Percentiles rank a stretch among this genome's conserved stretches.
phyloP scores from a whole-genome alignment of 2,113 vertebrate species.

The Rhinoptilus africanus region DNA sequence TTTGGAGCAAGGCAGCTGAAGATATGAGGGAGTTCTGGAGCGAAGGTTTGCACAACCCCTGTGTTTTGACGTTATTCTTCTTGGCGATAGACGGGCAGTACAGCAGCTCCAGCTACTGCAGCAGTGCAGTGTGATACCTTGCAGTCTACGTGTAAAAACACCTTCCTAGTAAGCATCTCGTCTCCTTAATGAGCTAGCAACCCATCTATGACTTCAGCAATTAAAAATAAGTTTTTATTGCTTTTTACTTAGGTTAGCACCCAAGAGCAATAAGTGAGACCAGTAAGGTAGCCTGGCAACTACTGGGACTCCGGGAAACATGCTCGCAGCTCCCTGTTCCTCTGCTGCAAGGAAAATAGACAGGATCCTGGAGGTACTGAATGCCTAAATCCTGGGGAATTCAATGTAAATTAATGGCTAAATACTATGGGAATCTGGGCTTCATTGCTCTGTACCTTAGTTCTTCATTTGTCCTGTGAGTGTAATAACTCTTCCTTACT shows the following conservation, averaged over 20 bases:
- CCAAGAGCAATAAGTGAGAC: not conserved
- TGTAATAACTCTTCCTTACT: not conserved
- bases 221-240: not conserved
- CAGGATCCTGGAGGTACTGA: not conserved
- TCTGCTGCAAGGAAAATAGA: not conserved
- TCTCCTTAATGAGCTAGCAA: not conserved
- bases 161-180: not conserved
- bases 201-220: not conserved
- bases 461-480: not conserved
- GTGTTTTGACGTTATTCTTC: not conserved
- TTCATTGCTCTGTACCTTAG: not conserved
- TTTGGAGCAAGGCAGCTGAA: not conserved
- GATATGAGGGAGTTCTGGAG: not conserved
- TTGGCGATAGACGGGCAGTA: not conserved
- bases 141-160: not conserved
- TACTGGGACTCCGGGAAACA: not conserved
- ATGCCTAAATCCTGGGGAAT: not conserved
- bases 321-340: not conserved
- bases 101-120: not conserved
- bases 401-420: not conserved
- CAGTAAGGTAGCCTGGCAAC: not conserved
- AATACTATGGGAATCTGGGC: not conserved
- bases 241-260: not conserved
- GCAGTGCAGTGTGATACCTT: not conserved
- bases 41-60: accelerated